Evolutionary conservation across 1,140 invertebrate genomes (phyloP), one percentile per base, ranked within the genome.

Genomic region (Calosoma granatense): DNA sequence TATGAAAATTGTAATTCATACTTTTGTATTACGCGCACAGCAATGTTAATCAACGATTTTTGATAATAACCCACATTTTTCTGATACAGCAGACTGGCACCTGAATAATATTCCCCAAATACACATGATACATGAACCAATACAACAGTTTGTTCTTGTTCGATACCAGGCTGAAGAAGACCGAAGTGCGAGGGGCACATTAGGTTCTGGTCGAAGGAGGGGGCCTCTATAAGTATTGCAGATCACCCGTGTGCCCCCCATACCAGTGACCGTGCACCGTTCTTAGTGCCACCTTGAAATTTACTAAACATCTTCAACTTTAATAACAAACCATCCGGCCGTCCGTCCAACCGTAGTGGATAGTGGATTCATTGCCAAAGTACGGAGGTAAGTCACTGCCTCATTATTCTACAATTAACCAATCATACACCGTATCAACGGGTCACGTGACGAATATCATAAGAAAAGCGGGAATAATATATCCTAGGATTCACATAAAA

Each of bases 161-260:
- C n/a, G n/a, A n/a, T n/a, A n/a, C n/a, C n/a, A n/a, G n/a, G n/a
- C n/a, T 47, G 6, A 47, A 11, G 6, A 47, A 9, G 41, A 11
- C 15, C 4, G 41, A 47, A 47, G 6, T 12, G 6, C 17, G 17
- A 17, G 41, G 41, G 41, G 6, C 3, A 47, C 15, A 9, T 47
- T 9, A 47, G 4, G 9, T 12, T 47, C 9, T 11, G 4, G 15
- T 11, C 3, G 6, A 47, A 47, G 41, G 15, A 17, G 41, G 41
- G 41, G 41, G 41, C 41, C n/a, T 9, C 6, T 47, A 47, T 47
- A 47, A 47, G 41, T 47, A 47, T 47, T 47, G 41, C 41, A 47
- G 41, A 47, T 47, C 41, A 47, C 41, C 9, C 3, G 41, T 9
- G 3, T 47, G 41, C 41, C 41, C 41, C 41, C 41, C 41, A 47